These are phyloP conservation scores for Poicephalus gulielmi DNA, from an alignment of 2,113 vertebrate species.

Conservation along the genomic window DNA sequence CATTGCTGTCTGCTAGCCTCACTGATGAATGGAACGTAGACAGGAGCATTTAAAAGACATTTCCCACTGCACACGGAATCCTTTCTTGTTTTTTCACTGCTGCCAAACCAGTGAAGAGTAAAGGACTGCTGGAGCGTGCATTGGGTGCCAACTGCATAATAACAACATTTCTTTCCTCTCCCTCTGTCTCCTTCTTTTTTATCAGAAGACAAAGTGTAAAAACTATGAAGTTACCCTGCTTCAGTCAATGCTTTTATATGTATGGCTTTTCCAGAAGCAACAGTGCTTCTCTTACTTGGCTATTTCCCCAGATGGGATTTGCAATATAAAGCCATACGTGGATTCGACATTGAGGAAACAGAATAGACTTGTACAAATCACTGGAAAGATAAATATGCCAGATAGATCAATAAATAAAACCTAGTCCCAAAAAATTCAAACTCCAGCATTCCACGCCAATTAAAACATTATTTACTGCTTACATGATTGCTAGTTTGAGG, in stretches of 20 bases:
- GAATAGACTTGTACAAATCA: conserved; percentile 72
- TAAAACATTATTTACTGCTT: conserved; percentile 75
- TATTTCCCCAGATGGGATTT: conserved; percentile 68
- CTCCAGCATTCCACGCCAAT: conserved; percentile 65
- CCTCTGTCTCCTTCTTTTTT: not conserved
- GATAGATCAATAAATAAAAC: conserved; percentile 76
- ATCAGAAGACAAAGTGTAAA: conserved; percentile 53
- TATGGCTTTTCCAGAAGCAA: conserved; percentile 62
- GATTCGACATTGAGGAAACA: conserved; percentile 63
- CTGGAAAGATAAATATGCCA: conserved; percentile 69
- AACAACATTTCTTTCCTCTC: conserved; percentile 12
- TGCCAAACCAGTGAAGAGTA: conserved; percentile 23
- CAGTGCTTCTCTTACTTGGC: conserved; percentile 36
- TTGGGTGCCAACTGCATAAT: conserved; percentile 20
- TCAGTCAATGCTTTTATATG: conserved; percentile 56
- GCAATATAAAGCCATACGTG: conserved; percentile 64
- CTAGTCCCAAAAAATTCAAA: conserved; percentile 65
- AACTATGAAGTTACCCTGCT: conserved; percentile 40
- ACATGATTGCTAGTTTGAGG: conserved; percentile 54
- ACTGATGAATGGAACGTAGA: not conserved
- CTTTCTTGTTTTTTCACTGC: conserved; percentile 33
- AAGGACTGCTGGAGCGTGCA: conserved; percentile 10
- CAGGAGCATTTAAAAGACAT: conserved; percentile 15
- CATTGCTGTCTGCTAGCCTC: not conserved
- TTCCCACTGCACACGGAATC: not conserved